Evolutionary conservation across 2,888 invertebrate species (phyloP), one percentile per base, ranked within the genome.

Genomic region (Anagyrus pseudococci): DNA sequence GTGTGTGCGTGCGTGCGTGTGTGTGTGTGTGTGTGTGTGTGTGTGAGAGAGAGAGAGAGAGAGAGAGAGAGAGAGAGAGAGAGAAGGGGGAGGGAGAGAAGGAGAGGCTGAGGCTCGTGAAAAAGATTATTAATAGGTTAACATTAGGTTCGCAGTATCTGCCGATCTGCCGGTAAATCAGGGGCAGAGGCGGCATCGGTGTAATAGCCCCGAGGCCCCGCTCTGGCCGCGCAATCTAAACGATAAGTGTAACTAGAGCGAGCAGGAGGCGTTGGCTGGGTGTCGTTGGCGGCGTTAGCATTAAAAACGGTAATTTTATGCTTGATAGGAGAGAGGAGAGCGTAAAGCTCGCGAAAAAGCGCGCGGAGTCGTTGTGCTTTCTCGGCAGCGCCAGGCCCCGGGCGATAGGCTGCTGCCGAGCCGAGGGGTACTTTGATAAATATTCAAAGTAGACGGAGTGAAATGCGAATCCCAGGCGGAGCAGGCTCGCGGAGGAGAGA

Each of bases 271-370:
- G n/a, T n/a, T n/a, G n/a, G n/a, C n/a, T n/a, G n/a, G n/a, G n/a
- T n/a, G n/a, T n/a, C n/a, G n/a, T n/a, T n/a, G n/a, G 46, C 20
- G 8, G 50, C 26, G 57, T 56, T 64, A 60, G 56, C 44, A 60
- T 64, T 64, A 56, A 22, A 57, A 60, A 60, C 60, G 64, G 40
- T 64, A 60, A 60, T 64, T 64, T 64, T 60, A 60, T 64, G 60
- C 64, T 46, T 43, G 57, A 60, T 59, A 26, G 46, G 50, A 46
- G 46, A 40, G n/a, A n/a, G n/a, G n/a, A n/a, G n/a, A n/a, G n/a
- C 26, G 55, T 55, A 61, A 61, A 61, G 52, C 56, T 56, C 44
- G 56, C 37, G 52, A 46, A 56, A 56, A 40, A 52, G 52, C 52
- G 19, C 26, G 20, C 26, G 40, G 20, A 7, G n/a, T 20, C 47